Evolutionary conservation across 2,113 vertebrate genomes (phyloP).

Genomic region (Gobiocypris rarus): DNA sequence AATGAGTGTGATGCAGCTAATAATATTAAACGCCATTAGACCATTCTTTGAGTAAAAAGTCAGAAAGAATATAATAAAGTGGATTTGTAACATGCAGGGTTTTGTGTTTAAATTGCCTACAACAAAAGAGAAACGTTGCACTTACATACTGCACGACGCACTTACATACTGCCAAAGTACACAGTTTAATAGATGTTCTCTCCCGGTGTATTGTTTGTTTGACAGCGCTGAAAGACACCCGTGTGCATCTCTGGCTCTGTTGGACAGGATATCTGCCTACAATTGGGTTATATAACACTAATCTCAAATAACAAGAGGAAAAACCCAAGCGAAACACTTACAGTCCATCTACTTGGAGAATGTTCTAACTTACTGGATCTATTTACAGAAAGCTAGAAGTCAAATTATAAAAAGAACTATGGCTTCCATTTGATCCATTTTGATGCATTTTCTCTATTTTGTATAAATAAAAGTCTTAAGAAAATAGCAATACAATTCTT

Average conservation of each 20-base stretch:
- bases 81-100: background rate
- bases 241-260: background rate
- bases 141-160: background rate
- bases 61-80: background rate
- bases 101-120: slow-evolving; percentile 1
- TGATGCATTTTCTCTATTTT: background rate
- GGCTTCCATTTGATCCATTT: background rate
- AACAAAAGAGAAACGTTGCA: background rate
- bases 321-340: background rate
- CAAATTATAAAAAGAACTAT: background rate
- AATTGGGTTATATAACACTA: slow-evolving; percentile 11
- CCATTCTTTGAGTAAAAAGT: too few species aligned
- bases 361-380: background rate
- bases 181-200: slow-evolving; percentile 2
- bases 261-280: background rate
- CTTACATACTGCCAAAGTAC: background rate
- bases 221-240: slow-evolving; percentile 2
- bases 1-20: background rate
- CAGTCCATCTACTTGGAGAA: background rate
- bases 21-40: background rate
- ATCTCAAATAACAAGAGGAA: slow-evolving; percentile 8
- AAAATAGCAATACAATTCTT: background rate
- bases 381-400: background rate
- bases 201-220: background rate
- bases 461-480: background rate